Percentiles rank a stretch among this genome's conserved stretches.
phyloP scores from a whole-genome alignment of 2,888 invertebrate species.

The Quadroppia sp. region DNA sequence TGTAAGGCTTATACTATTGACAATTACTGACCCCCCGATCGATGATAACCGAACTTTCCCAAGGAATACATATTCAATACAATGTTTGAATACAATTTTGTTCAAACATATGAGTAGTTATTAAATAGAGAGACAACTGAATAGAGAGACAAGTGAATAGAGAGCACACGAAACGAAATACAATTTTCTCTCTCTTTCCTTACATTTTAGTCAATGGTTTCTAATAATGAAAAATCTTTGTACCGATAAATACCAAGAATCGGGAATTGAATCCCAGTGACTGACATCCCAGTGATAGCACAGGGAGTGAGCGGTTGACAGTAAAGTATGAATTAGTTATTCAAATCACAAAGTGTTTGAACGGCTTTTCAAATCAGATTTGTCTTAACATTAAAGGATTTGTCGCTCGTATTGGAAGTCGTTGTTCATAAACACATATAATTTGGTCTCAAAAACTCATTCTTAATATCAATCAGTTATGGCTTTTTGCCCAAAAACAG shows the following conservation, averaged over 20 bases:
- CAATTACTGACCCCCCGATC: constrained; percentile 4
- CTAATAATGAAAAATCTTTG: not conserved
- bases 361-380: not conserved
- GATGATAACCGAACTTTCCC: not conserved
- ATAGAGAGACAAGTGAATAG: too few species aligned
- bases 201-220: not conserved
- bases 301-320: too few species aligned
- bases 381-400: constrained; percentile 27
- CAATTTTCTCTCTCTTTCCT: not conserved
- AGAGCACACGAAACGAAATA: not conserved
- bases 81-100: not conserved
- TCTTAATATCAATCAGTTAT: not conserved
- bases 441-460: not conserved
- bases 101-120: not conserved
- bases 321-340: not conserved
- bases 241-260: not conserved
- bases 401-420: not conserved
- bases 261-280: not conserved
- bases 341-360: not conserved
- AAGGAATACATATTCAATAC: constrained; percentile 7
- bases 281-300: not conserved
- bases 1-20: constrained; percentile 4
- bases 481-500: not conserved
- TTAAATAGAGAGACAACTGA: not conserved
- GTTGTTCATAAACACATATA: not conserved